Evolutionary conservation across 2,797 vertebrate species (phyloP), one percentile per base, ranked within the genome.

Genomic region (Sebastes hubbsi): DNA sequence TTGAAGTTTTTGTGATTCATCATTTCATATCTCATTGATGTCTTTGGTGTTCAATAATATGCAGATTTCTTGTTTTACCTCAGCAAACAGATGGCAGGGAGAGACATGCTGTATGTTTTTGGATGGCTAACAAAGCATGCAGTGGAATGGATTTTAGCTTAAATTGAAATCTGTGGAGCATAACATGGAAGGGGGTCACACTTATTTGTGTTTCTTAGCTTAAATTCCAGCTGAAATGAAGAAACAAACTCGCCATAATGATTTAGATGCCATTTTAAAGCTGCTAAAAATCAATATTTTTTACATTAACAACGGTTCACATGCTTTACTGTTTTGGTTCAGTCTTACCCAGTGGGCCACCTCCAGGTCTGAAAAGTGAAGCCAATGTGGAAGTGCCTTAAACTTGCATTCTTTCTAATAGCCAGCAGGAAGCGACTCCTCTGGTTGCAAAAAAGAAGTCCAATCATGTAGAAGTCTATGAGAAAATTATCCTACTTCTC

Each of bases 1-100:
- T 86, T 89, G 86, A 91, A 82, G 82, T 81, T 92, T 87, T 76
- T 78, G 56, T 85, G 88, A 88, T 80, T 91, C 73, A 88, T 88
- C 85, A 69, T 87, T 90, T 87, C 74, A 75, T 71, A 83, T 86
- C 84, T 61, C 65, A 84, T 87, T 91, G 85, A 92, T 85, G 91
- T 87, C 74, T 81, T 76, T 76, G 81, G 75, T 84, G 77, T 90
- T 92, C 89, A 88, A 77, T 88, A 80, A 83, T 75, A 87, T 90
- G 88, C 72, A 89, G 79, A 89, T 87, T 91, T 78, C 62, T 74
- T 85, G 79, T 83, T 89, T 89, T 87, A 89, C 87, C 72, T 83
- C 79, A 58, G 74, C 67, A 82, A 72, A 81, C 87, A 93, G 89
- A 90, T 89, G 88, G 84, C 69, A 20, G 74, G 32, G 76, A 75